phyloP scores from a whole-genome alignment of 1,140 invertebrate genomes.

The Melanaphis sacchari region DNA sequence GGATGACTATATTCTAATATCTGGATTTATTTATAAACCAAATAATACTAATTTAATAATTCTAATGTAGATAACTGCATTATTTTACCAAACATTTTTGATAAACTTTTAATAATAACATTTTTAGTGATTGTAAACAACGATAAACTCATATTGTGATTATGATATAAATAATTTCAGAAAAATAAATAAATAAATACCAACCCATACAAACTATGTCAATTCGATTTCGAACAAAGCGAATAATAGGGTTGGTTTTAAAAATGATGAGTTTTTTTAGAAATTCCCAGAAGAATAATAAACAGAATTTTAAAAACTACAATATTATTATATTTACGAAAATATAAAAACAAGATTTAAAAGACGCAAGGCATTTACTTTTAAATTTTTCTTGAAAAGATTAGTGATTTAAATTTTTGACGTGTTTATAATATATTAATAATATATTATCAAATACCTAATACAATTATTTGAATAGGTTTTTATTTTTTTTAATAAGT shows the following conservation, averaged over 20 bases:
- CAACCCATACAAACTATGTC: neutral
- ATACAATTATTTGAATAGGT: neutral
- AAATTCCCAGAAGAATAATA: neutral
- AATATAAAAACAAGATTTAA: neutral
- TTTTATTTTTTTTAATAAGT: neutral
- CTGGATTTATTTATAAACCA: neutral
- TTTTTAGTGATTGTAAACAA: neutral
- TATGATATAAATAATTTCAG: neutral
- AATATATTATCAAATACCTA: neutral
- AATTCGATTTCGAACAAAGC: neutral
- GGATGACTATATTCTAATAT: neutral
- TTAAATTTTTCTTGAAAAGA: neutral
- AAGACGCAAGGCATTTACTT: neutral
- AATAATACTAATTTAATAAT: neutral
- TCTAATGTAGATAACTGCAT: neutral
- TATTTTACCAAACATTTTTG: neutral
- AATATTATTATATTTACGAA: neutral
- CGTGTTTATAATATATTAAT: neutral
- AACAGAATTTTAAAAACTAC: neutral
- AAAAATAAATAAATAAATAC: neutral
- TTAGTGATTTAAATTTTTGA: neutral
- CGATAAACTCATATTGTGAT: neutral
- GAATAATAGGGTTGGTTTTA: neutral
- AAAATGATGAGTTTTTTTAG: neutral
- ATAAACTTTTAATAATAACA: neutral